Conservation (phyloP, 2,888 invertebrate genomes). For the Rhogogaster chlorosoma region DNA sequence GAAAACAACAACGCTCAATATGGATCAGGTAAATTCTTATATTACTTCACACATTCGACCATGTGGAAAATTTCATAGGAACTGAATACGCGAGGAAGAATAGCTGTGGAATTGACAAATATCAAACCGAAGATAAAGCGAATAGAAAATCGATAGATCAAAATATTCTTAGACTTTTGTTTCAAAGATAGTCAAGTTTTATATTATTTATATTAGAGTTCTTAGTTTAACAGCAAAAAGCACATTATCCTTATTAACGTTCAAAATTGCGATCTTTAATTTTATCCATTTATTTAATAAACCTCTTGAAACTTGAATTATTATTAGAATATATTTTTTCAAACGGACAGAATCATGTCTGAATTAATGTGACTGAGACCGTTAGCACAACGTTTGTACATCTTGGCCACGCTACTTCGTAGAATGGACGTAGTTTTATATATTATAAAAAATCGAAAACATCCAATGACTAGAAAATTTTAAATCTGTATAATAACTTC, state of each 20-base stretch:
- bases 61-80: background rate
- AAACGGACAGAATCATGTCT: background rate
- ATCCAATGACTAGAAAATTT: constrained; percentile 12
- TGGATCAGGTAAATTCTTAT: constrained; percentile 1
- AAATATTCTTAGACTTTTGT: background rate
- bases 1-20: background rate
- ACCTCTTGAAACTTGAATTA: background rate
- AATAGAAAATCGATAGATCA: background rate
- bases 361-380: background rate
- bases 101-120: background rate
- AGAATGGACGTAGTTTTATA: background rate
- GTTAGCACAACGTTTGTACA: background rate
- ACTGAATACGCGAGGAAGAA: constrained; percentile 14
- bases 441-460: constrained; percentile 3
- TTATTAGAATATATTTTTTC: background rate
- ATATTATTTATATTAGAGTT: background rate
- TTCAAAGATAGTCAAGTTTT: background rate
- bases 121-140: background rate
- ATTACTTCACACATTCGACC: constrained; percentile 12
- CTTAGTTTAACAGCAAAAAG: background rate
- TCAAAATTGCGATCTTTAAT: background rate
- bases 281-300: background rate
- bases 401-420: background rate
- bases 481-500: background rate
- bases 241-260: background rate